These are phyloP conservation scores for pig (Sus scrofa) DNA, from an alignment of 2,113 vertebrate species.

Conservation along the genomic window T2T-Sscrofa CM000820.6:113020501-113021000, in stretches of 20 bases:
- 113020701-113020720: background rate
- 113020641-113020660: background rate
- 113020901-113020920: background rate
- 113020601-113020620: background rate
- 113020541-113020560: background rate
- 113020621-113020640: background rate
- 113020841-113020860: background rate
- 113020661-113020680: background rate
- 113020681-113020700: background rate
- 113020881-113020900: background rate
- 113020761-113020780: background rate
- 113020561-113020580: background rate
- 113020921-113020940: background rate
- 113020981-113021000: background rate
- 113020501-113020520: background rate
- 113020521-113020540: background rate
- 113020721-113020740: background rate
- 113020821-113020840: background rate
- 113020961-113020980: background rate
- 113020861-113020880: background rate
- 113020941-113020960: background rate
- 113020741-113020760: fast-evolving
- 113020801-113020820: background rate
- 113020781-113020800: background rate
- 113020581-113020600: background rate